These are phyloP conservation scores for Drosophila ficusphila DNA, from an alignment of 1,140 invertebrate genomes.

Conservation along the genomic window DNA sequence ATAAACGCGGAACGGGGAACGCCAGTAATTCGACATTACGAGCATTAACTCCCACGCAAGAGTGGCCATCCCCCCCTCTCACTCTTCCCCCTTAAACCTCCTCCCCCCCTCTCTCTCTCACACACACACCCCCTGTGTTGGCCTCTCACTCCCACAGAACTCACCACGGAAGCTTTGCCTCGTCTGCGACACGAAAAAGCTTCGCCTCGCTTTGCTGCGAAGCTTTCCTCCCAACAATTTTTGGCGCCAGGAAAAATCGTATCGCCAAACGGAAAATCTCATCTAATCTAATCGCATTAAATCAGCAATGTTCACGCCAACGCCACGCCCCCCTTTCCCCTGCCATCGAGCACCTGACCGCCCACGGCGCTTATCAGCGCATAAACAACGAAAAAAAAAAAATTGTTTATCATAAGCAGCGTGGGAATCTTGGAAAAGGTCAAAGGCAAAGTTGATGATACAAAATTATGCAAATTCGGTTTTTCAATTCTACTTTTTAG, in stretches of 20 bases:
- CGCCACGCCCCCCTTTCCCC: background rate
- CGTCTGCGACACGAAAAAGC: constrained; percentile 47
- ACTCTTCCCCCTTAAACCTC: background rate
- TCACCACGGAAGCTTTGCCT: constrained; percentile 50
- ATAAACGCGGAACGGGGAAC: constrained; percentile 47
- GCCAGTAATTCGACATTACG: constrained; percentile 73
- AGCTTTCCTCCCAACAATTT: constrained; percentile 48
- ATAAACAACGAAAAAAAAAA: constrained; percentile 14
- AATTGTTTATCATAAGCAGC: constrained; percentile 28
- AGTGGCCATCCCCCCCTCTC: constrained; percentile 6
- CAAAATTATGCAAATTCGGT: background rate
- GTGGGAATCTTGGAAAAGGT: constrained; percentile 8
- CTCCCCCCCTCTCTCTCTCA: constrained; percentile 1
- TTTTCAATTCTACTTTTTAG: background rate
- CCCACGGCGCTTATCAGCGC: constrained; percentile 28
- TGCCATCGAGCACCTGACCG: background rate
- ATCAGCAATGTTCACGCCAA: constrained; percentile 49
- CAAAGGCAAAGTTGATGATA: background rate
- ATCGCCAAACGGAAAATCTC: constrained; percentile 45
- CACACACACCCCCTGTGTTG: background rate
- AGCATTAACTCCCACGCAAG: constrained; percentile 63
- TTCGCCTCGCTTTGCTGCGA: constrained; percentile 6
- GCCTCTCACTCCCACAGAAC: constrained; percentile 15
- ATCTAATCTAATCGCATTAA: constrained; percentile 72
- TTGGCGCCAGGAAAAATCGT: constrained; percentile 57